Percentiles rank a stretch among this genome's conserved stretches.
Evolutionary conservation across 1,140 invertebrate genomes (phyloP).

Genomic region (Lasaia peninsularis): DNA sequence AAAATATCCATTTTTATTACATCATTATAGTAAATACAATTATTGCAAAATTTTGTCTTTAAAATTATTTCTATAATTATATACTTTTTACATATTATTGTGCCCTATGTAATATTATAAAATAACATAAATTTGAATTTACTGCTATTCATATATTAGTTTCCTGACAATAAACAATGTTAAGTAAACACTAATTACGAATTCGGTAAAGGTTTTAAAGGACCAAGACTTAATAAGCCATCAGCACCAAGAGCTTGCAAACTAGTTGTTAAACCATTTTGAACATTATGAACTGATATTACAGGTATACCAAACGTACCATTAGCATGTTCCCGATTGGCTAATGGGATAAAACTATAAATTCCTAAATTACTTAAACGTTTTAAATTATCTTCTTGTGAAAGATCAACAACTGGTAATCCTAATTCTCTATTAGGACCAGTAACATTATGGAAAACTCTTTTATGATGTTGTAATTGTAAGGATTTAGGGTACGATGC

Average conservation of each 20-base stretch:
- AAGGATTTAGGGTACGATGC: slow-evolving; percentile 83
- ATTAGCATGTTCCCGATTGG: slow-evolving; percentile 79
- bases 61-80: too few relatives aligned
- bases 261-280: slow-evolving; percentile 80
- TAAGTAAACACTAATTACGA: slow-evolving; percentile 33
- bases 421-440: slow-evolving; percentile 79
- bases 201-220: slow-evolving; percentile 80
- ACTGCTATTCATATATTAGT: background rate
- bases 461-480: slow-evolving; percentile 83
- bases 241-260: slow-evolving; percentile 82
- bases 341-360: slow-evolving; percentile 84
- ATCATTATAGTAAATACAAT: background rate
- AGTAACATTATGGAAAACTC: slow-evolving; percentile 81
- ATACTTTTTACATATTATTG: too few relatives aligned
- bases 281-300: slow-evolving; percentile 81
- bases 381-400: slow-evolving; percentile 80
- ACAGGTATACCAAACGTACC: slow-evolving; percentile 85
- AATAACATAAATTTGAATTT: background rate
- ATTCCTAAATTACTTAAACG: slow-evolving; percentile 83
- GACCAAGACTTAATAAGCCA: slow-evolving; percentile 83
- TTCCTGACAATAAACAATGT: background rate
- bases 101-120: background rate
- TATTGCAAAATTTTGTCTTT: too few relatives aligned
- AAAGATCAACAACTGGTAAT: slow-evolving; percentile 85
- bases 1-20: background rate